Evolutionary conservation across 2,888 invertebrate genomes (phyloP), one percentile per base, ranked within the genome.

Genomic region (Meganola albula): DNA sequence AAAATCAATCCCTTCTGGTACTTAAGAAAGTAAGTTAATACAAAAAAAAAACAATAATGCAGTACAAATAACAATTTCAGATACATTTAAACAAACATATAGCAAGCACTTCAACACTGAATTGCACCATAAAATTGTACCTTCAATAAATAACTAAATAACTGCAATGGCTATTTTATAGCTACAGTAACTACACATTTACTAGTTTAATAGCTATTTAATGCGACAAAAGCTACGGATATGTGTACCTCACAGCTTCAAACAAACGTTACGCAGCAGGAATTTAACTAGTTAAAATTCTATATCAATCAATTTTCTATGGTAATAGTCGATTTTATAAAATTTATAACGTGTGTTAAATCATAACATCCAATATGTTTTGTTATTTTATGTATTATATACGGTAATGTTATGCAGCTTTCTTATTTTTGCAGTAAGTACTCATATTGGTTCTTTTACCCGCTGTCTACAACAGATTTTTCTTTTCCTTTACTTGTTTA

Each of bases 261-360:
- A 53, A 54, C 51, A 47, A 57, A 51, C 55, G 50, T 72, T 61
- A 74, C 72, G 35, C 79, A 74, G 77, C 76, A 54, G 80, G 79
- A 10, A 44, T 49, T 56, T 44, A 12, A 43, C 44, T 57, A 50
- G 57, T 66, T 66, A 58, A 58, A 60, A 60, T 68, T 63, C 67
- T 64, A 67, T 69, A 65, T 67, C 61, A 58, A 67, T 54, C 57
- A 54, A 50, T 58, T 43, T n/a, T 58, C 39, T 31, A 53, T 64
- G 62, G 43, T 59, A 58, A 70, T 69, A 61, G 64, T 44, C 64
- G 56, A 60, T 74, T 68, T 57, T 56, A 53, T 58, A 58, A 41
- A 58, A 66, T 70, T 70, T 67, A 73, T 61, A 60, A 54, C 57
- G 21, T n/a, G n/a, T n/a, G n/a, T n/a, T n/a, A n/a, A n/a, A n/a